Base-by-base conservation (phyloP, 2,888 invertebrate species). In the Trissolcus brochymenae region DNA sequence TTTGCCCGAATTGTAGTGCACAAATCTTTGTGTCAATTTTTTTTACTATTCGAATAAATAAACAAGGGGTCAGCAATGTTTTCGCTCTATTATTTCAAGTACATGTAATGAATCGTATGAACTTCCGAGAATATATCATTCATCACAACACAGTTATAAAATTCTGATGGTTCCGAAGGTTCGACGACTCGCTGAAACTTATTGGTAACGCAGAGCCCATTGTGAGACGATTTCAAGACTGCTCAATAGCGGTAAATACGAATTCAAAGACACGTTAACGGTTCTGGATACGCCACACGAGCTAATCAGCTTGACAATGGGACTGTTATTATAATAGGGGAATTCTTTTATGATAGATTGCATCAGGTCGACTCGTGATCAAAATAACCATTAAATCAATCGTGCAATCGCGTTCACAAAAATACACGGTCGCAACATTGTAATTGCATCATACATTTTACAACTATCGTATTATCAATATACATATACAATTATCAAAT, bases 181-280 rank as follows among this genome's bases (percentile, higher is more conserved):
- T 66, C 79, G 79, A 79, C 82, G 82, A 83, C 80, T 73, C 57
- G 21, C 53, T 6, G 62, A 78, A 71, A 57, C 62, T 73, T 65
- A 73, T 73, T 73, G 60, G 59, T 74, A 73, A 41, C 53, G 25
- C 62, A 49, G 25, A 25, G 61, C 40, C 43, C 68, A 76, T 78
- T 70, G 73, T 75, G 64, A 61, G 67, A 74, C 67, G 65, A 66
- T 75, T 73, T 61, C 25, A 60, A 65, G 76, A 77, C 76, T 70
- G 73, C 41, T 71, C 72, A 66, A 68, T 61, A 79, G 68, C 74
- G 76, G 76, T 77, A 81, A 65, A 73, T 73, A 61, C 65, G 73
- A 78, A 81, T 83, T 81, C 82, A 82, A 83, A 82, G 82, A 82
- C 82, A 81, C 80, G 75, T 80, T 84, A 84, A 84, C 84, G 84